Percentiles rank a stretch among this genome's conserved stretches.
Evolutionary conservation across 1,140 invertebrate genomes (phyloP).

Genomic region (Drosophila tsacasi): DNA sequence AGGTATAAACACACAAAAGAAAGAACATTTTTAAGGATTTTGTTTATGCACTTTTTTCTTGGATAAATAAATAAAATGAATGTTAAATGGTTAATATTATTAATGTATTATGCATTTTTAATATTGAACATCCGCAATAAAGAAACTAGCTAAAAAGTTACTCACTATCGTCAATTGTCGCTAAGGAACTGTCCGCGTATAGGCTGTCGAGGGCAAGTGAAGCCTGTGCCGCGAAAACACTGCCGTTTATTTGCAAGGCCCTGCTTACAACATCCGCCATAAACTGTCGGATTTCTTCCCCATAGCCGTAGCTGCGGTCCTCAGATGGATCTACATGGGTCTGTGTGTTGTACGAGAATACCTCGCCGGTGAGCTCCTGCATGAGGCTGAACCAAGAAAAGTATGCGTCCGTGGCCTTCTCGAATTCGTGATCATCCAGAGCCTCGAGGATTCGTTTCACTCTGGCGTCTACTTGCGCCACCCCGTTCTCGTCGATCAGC

Average conservation of each 20-base stretch:
- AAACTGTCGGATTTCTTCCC: constrained; percentile 85
- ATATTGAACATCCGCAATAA: neutral
- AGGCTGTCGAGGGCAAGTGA: neutral
- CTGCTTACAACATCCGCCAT: constrained; percentile 90
- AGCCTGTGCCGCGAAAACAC: neutral
- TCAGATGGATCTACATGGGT: constrained; percentile 49
- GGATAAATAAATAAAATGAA: too few relatives aligned
- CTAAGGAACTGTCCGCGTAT: neutral
- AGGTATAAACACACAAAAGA: neutral
- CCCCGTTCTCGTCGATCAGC: constrained; percentile 87
- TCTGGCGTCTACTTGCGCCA: constrained; percentile 73
- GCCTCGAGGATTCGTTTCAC: constrained; percentile 87
- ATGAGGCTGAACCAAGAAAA: constrained; percentile 15
- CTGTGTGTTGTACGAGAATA: constrained; percentile 60
- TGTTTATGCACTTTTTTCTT: too few relatives aligned
- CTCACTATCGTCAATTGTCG: neutral
- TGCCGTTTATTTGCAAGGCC: constrained; percentile 87
- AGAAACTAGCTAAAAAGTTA: neutral
- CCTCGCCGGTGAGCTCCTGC: constrained; percentile 40
- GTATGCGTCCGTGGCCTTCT: constrained; percentile 34
- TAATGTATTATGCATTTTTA: neutral
- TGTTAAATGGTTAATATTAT: too few relatives aligned
- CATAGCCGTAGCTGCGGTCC: constrained; percentile 55
- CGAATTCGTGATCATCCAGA: constrained; percentile 25
- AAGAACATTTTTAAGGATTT: too few relatives aligned